Base-by-base conservation (phyloP, 2,113 vertebrate genomes). In the Beaufortia kweichowensis region DNA sequence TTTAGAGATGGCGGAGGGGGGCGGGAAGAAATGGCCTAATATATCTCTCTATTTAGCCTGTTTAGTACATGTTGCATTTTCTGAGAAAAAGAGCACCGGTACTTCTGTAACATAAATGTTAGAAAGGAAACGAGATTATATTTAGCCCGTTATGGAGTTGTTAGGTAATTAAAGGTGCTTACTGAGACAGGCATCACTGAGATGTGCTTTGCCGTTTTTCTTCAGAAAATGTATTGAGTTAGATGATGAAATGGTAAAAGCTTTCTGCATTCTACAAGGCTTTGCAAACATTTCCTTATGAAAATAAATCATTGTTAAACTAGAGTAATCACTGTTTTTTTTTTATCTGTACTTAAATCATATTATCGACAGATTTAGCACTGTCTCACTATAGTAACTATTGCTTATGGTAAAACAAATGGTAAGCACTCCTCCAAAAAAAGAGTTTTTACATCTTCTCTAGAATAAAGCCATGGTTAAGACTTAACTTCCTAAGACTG, bases 51-150 rank as follows among this genome's bases (percentile, higher is more conserved):
- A 75, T 65, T 77, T 64, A 63, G 28, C 69, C 28, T 50, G 60
- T 77, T 73, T 68, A 48, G 23, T 68, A 23, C 56, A 35, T 28
- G 15, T 31, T 43, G 35, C 35, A 7, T 4, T 19, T 39, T 29
- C 14, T 59, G 33, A 5, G 31, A 74, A 74, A 65, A 8, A 5
- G 50, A 50, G 61, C 29, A 28, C 43, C 15, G 10, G 29, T 60
- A 31, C 53, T 50, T n/a, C 31, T 68, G 39, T 12, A 35, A 57
- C 24, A 55, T 59, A 48, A 69, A 11, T 62, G 41, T 24, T 65
- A 77, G 71, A 67, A 68, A 81, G 12, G 29, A n/a, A 77, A 65
- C 72, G 46, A 64, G 55, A 70, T 84, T 81, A 46, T 74, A 78
- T 83, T 82, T 82, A 76, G 31, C 21, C n/a, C 21, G 6, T 39